These are phyloP conservation scores for Hippocampus guttulatus DNA, from an alignment of 2,113 vertebrate species.

Conservation along the genomic window DNA sequence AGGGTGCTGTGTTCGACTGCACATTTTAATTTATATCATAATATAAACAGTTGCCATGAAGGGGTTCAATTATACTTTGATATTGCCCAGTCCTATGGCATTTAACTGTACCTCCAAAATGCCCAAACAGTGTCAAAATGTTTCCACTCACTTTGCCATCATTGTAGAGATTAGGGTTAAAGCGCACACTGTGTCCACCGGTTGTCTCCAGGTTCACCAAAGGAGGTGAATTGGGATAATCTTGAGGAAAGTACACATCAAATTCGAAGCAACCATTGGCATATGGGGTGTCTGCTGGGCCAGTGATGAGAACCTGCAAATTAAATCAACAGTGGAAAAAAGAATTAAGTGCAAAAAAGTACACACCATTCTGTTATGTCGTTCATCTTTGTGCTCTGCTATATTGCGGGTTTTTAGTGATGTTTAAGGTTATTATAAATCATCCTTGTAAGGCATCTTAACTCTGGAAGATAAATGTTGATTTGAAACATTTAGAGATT, in stretches of 20 bases:
- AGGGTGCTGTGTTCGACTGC: no score
- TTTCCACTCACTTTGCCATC: conserved; percentile 86
- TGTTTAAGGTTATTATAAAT: no score
- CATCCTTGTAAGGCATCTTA: background rate
- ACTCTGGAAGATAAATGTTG: background rate
- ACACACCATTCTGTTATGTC: background rate
- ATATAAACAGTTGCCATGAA: no score
- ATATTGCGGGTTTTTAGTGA: no score
- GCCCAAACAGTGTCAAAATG: background rate
- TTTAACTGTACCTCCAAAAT: background rate
- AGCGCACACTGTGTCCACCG: conserved; percentile 94
- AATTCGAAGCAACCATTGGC: conserved; percentile 99
- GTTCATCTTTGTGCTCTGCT: no score
- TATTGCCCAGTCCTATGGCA: background rate
- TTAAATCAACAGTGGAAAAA: background rate
- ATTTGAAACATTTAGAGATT: no score
- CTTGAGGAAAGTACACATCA: conserved; percentile 98
- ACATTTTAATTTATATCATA: no score
- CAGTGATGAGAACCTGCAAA: conserved; percentile 91
- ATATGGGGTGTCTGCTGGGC: conserved; percentile 94
- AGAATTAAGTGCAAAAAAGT: no score
- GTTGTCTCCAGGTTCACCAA: conserved; percentile 98
- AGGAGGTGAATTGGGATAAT: conserved; percentile 97
- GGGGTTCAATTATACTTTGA: no score
- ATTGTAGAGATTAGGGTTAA: conserved; percentile 99